Conservation (phyloP, 2,888 invertebrate genomes). For the Drosophila setosimentum region DNA sequence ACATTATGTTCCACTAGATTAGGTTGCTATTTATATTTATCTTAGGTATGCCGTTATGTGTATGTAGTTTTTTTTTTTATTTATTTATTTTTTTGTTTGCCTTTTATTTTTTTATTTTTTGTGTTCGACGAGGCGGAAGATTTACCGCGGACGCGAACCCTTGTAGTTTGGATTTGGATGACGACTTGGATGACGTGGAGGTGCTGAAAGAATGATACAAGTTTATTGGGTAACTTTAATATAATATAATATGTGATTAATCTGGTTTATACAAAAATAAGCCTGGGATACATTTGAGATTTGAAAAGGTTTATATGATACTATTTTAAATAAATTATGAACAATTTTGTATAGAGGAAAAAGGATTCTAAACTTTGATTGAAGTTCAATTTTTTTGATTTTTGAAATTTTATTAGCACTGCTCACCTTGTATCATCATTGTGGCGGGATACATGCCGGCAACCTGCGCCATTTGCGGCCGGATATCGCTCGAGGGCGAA, state of each 20-base stretch:
- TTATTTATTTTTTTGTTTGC: conserved; percentile 30
- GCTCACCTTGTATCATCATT: conserved; percentile 85
- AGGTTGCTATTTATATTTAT: conserved; percentile 79
- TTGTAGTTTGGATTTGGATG: conserved; percentile 85
- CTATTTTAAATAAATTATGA: background rate
- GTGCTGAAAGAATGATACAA: conserved; percentile 61
- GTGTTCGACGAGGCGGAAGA: conserved; percentile 12
- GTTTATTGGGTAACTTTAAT: background rate
- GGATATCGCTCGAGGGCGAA: conserved; percentile 84
- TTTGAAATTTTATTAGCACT: no score
- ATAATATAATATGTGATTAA: background rate
- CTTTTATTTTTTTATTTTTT: conserved; percentile 23
- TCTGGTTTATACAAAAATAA: background rate
- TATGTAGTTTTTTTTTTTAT: conserved; percentile 70
- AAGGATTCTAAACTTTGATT: background rate
- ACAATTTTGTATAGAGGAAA: background rate
- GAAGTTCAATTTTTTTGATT: background rate
- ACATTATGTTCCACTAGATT: conserved; percentile 80
- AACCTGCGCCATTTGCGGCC: conserved; percentile 84
- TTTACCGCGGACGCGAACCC: conserved; percentile 83
- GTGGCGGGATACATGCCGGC: conserved; percentile 85
- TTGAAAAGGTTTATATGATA: background rate
- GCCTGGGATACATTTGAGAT: background rate
- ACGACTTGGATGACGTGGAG: conserved; percentile 84
- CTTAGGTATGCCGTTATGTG: conserved; percentile 78